Evolutionary conservation across 1,140 invertebrate species (phyloP).

Genomic region (Neodiprion pinetum): DNA sequence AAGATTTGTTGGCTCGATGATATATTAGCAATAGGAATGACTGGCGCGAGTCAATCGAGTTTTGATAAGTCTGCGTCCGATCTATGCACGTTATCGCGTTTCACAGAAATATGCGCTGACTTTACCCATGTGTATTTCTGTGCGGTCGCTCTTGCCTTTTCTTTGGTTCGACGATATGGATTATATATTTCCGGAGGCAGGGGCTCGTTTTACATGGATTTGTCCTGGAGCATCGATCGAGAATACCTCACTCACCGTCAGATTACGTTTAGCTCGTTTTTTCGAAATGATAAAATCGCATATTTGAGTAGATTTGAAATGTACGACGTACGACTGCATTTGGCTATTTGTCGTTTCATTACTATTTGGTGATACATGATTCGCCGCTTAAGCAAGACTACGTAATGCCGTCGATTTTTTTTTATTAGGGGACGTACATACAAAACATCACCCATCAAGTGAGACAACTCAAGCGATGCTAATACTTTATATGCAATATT

Average conservation of each 20-base stretch:
- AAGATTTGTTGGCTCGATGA: background rate
- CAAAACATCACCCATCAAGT: too few species aligned
- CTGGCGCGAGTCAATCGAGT: too few species aligned
- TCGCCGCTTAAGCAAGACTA: too few species aligned
- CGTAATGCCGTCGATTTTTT: too few species aligned
- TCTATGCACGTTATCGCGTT: background rate
- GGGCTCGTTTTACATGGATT: constrained; percentile 11
- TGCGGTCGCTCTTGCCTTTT: background rate
- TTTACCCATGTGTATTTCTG: constrained; percentile 12
- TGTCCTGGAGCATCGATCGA: background rate
- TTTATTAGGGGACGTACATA: too few species aligned
- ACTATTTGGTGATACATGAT: too few species aligned
- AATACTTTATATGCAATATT: too few species aligned
- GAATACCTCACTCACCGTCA: background rate
- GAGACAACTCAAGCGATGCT: too few species aligned
- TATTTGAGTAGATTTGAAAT: background rate
- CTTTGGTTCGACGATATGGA: background rate
- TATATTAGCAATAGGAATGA: too few species aligned
- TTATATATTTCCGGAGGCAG: constrained; percentile 10
- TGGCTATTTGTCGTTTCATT: too few species aligned
- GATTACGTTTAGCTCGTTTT: background rate
- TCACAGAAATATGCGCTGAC: background rate
- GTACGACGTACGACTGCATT: background rate
- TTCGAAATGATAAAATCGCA: background rate
- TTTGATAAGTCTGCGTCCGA: background rate